These are phyloP conservation scores for Arenaria interpres DNA, from an alignment of 2,113 vertebrate genomes.

Conservation along the genomic window DNA sequence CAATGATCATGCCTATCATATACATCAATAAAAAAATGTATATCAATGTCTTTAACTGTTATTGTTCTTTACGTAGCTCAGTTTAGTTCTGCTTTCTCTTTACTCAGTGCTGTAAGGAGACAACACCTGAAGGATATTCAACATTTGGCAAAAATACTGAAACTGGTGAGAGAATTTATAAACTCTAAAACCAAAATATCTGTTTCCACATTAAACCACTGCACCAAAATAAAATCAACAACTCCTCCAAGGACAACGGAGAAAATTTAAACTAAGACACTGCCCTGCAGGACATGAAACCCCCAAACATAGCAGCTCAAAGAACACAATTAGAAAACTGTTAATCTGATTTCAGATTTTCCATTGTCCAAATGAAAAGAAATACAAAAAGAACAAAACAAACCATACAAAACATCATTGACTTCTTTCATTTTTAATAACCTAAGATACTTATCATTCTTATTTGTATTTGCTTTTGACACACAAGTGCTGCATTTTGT, in stretches of 20 bases:
- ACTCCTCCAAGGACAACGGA: not conserved
- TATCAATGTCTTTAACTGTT: not conserved
- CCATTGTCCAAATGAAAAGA: not conserved
- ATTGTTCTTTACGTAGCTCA: not conserved
- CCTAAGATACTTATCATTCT: not conserved
- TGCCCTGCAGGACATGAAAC: not conserved
- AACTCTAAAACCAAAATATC: not conserved
- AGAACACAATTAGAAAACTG: not conserved
- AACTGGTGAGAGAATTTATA: not conserved
- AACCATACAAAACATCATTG: not conserved
- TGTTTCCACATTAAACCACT: not conserved
- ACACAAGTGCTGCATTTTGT: not conserved
- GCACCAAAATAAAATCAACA: not conserved
- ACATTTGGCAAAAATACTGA: not conserved
- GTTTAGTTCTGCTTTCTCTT: not conserved
- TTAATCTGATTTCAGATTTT: not conserved
- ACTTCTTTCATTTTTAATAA: not conserved
- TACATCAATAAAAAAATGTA: not conserved
- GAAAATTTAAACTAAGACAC: not conserved
- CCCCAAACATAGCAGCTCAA: not conserved
- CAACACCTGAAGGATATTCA: not conserved
- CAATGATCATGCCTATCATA: not conserved
- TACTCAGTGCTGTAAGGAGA: not conserved
- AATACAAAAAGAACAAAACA: not conserved
- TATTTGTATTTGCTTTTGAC: not conserved